phyloP scores from a whole-genome alignment of 2,888 invertebrate species.

The Brachylomia viminalis region DNA sequence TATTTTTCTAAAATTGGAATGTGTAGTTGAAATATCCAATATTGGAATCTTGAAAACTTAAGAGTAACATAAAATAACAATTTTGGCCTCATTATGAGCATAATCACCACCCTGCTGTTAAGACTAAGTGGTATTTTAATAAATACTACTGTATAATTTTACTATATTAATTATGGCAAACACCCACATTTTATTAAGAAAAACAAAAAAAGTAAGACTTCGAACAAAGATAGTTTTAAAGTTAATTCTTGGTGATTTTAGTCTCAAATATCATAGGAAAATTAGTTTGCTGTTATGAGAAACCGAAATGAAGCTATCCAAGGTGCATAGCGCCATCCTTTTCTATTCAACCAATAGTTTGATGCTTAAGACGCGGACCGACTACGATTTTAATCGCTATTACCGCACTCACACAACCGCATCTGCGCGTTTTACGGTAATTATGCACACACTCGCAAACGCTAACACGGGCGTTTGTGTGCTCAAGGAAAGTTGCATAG shows the following conservation, averaged over 20 bases:
- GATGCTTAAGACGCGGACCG: too few species aligned
- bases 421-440: too few species aligned
- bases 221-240: neutral
- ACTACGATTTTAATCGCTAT: too few species aligned
- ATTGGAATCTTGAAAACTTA: constrained; percentile 3
- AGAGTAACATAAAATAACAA: constrained; percentile 27
- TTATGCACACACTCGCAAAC: too few species aligned
- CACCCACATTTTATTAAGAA: neutral
- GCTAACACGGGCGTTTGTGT: too few species aligned
- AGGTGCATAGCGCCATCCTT: constrained; percentile 8
- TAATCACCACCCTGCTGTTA: neutral
- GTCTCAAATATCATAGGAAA: neutral
- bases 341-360: neutral
- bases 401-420: too few species aligned
- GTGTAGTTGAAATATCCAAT: neutral
- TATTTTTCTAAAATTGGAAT: constrained; percentile 2
- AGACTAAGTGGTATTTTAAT: neutral
- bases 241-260: constrained; percentile 19
- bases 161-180: constrained; percentile 23
- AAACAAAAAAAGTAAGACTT: neutral
- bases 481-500: too few species aligned
- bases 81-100: constrained; percentile 38
- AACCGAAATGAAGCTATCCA: constrained; percentile 4
- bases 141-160: constrained; percentile 23
- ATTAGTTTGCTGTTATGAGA: neutral